Base-by-base conservation (phyloP, 2,797 vertebrate genomes). In the Alcedo quadribrachys region DNA sequence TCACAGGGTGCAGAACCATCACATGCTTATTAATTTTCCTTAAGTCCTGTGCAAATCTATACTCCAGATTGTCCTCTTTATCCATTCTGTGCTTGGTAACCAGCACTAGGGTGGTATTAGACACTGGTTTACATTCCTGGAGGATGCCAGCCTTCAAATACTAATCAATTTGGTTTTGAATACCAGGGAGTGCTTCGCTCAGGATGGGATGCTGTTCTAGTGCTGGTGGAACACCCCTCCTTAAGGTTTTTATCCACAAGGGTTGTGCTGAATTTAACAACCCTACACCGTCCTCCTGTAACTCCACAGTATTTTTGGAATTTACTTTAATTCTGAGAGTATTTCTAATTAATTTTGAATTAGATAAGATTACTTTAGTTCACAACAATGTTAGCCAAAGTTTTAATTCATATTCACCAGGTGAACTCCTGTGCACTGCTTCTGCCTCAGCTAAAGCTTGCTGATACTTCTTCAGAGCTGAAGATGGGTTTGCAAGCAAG, bases 341-440 rank as follows among this genome's bases (percentile, higher is more conserved):
- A 43, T 45, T 45, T n/a, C 33, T 25, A 37, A 37, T 60, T 60
- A 6, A 58, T 35, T 25, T 60, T 15, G 21, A 24, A 24, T 27
- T 60, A 21, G 16, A 25, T 14, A 32, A 55, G 54, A 55, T 32
- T 32, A 21, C n/a, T 32, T 55, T 32, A 21, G 54, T 55, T 21
- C 54, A n/a, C 20, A 55, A 21, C 54, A 55, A 32, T 2, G 1
- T 51, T 12, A 28, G 6, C 20, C 27, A 9, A 24, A 46, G 12
- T 19, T 81, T 33, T 43, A 1, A 1, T 18, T 35, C 33, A 2
- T 22, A 5, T 15, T 83, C 63, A 18, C 45, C 15, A 9, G 8
- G 11, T 8, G 66, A 25, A 18, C 25, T 8, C 27, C 40, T 2
- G 2, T 3, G 8, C 13, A 0, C 10, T 9, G 40, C 51, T 4